Percentiles rank a stretch among this genome's conserved stretches.
These are phyloP conservation scores for Harpagifer antarcticus DNA, from an alignment of 2,797 vertebrate species.

Conservation along the genomic window DNA sequence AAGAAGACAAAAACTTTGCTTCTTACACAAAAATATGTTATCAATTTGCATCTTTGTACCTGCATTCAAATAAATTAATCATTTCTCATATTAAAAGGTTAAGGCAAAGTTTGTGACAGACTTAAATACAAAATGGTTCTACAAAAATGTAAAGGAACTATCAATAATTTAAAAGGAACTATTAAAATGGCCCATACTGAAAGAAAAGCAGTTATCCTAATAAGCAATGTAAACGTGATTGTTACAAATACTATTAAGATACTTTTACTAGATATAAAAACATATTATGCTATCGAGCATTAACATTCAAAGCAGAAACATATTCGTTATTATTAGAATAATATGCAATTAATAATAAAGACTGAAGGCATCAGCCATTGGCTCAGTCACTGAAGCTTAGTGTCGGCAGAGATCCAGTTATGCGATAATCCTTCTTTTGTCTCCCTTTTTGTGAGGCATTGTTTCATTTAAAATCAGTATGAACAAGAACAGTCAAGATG, in stretches of 20 bases:
- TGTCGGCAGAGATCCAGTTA: conserved; percentile 16
- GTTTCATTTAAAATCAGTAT: conserved; percentile 8
- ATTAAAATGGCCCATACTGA: not conserved
- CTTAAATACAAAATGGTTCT: not conserved
- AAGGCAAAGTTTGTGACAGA: not conserved
- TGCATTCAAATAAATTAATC: not conserved
- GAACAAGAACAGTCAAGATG: conserved; percentile 25
- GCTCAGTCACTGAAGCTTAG: not conserved
- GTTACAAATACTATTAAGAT: not conserved
- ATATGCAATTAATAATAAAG: not conserved
- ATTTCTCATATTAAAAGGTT: not conserved
- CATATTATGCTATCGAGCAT: not conserved
- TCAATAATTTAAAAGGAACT: not conserved
- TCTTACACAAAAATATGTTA: not conserved
- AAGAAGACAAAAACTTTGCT: not conserved
- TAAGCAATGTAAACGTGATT: not conserved
- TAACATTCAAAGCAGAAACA: not conserved
- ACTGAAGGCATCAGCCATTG: not conserved
- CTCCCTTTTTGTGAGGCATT: conserved; percentile 24
- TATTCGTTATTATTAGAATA: not conserved
- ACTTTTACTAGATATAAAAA: not conserved
- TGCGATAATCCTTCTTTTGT: conserved; percentile 15
- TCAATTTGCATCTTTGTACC: not conserved
- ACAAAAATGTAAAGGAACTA: not conserved
- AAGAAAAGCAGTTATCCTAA: not conserved